These are phyloP conservation scores for Phytoseiulus persimilis DNA, from an alignment of 2,888 invertebrate genomes.

Conservation along the genomic window DNA sequence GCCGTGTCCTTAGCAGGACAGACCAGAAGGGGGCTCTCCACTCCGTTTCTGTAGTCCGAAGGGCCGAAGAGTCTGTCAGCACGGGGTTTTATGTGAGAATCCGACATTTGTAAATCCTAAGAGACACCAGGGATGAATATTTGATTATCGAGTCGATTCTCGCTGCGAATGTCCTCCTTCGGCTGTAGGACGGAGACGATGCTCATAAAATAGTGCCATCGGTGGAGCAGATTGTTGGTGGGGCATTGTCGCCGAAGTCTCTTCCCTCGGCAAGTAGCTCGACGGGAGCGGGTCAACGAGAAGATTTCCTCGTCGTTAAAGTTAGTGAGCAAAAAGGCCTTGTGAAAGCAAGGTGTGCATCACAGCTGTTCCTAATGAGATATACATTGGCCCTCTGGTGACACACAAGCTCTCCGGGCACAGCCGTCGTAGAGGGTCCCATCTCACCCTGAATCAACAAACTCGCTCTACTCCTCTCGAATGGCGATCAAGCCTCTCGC, in stretches of 20 bases:
- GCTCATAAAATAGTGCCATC: neutral
- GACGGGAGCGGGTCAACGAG: neutral
- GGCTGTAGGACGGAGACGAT: neutral
- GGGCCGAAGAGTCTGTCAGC: too few relatives aligned
- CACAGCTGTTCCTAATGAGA: conserved; percentile 38
- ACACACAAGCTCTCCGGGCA: neutral
- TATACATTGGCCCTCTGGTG: conserved; percentile 18
- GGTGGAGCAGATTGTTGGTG: neutral
- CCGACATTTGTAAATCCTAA: too few relatives aligned
- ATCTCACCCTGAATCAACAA: neutral
- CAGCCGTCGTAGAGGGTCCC: neutral
- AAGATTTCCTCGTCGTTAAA: neutral
- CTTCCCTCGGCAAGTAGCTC: neutral
- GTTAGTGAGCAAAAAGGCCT: neutral
- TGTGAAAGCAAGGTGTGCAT: neutral
- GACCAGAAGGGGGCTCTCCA: too few relatives aligned
- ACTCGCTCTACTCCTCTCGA: neutral
- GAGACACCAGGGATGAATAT: too few relatives aligned
- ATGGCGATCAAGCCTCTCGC: neutral
- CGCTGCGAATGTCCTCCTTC: too few relatives aligned
- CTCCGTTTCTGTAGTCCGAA: too few relatives aligned
- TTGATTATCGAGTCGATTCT: too few relatives aligned
- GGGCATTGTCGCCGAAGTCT: neutral
- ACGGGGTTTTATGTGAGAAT: too few relatives aligned
- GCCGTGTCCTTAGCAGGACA: too few relatives aligned